Evolutionary conservation across 2,888 invertebrate genomes (phyloP).

Genomic region (Seladonia tumulorum): DNA sequence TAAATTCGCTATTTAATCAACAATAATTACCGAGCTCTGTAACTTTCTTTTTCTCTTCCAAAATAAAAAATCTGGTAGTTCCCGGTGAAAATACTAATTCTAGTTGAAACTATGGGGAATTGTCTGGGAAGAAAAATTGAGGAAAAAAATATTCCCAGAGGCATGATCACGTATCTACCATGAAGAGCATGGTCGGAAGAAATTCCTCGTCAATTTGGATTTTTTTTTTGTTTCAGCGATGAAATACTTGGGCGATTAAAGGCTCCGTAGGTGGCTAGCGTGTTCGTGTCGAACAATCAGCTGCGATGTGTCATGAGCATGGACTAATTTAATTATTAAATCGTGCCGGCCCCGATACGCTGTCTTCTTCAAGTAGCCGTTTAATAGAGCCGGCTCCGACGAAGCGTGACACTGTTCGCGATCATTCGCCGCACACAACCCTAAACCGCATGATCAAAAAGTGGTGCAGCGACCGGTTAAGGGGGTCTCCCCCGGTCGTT

Average conservation of each 20-base stretch:
- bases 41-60: too few species aligned
- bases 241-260: conserved; percentile 53
- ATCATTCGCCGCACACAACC: conserved; percentile 22
- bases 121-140: too few species aligned
- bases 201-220: background rate
- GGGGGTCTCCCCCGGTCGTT: conserved; percentile 32
- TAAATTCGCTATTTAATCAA: too few species aligned
- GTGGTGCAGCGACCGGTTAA: conserved; percentile 27
- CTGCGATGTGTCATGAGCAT: conserved; percentile 32
- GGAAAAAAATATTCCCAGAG: background rate
- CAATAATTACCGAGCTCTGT: too few species aligned
- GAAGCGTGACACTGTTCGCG: conserved; percentile 35
- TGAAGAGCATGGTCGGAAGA: background rate
- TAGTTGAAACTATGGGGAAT: too few species aligned
- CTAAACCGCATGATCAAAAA: conserved; percentile 43
- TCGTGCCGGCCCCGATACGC: conserved; percentile 44
- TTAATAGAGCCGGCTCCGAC: conserved; percentile 32
- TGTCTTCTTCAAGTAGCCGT: conserved; percentile 13
- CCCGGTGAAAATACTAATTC: too few species aligned
- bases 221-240: background rate
- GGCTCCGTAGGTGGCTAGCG: conserved; percentile 48
- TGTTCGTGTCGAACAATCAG: conserved; percentile 46
- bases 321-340: conserved; percentile 64
- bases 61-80: too few species aligned
- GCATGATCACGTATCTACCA: background rate